These are phyloP conservation scores for Craterocephalus amniculus DNA, from an alignment of 2,797 vertebrate species.

Conservation along the genomic window DNA sequence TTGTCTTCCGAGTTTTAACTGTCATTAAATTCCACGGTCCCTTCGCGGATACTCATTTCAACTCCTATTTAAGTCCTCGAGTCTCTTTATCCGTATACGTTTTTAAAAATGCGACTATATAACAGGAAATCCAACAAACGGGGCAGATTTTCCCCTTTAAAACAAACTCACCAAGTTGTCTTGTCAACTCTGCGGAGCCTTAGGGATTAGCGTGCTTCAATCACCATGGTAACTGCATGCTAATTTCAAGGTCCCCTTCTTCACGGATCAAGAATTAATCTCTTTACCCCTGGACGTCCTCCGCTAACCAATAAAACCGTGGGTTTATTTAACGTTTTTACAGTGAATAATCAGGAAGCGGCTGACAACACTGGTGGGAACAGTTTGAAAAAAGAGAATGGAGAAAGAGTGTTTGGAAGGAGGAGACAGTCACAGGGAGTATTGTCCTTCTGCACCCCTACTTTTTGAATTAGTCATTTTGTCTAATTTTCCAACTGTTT, in stretches of 20 bases:
- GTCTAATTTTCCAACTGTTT: not conserved
- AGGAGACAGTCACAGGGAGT: no score
- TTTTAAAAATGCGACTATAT: not conserved
- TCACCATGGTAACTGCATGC: slow-evolving; percentile 69
- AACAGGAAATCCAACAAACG: not conserved
- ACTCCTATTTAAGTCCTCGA: not conserved
- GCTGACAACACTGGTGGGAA: slow-evolving; percentile 3
- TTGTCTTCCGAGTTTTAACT: slow-evolving; percentile 11
- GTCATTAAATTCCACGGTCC: slow-evolving; percentile 10
- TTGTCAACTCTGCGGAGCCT: not conserved
- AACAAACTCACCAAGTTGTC: slow-evolving; percentile 42
- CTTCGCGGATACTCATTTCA: slow-evolving; percentile 4
- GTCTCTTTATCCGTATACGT: not conserved
- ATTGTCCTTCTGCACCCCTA: not conserved
- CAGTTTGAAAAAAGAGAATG: no score
- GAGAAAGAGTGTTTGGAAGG: not conserved
- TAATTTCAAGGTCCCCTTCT: slow-evolving; percentile 45
- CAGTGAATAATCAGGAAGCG: slow-evolving; percentile 13
- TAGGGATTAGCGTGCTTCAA: slow-evolving; percentile 29
- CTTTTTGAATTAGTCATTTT: not conserved
- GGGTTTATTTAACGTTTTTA: slow-evolving; percentile 36
- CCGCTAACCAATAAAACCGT: slow-evolving; percentile 6
- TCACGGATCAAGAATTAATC: slow-evolving; percentile 39
- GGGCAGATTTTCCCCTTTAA: not conserved
- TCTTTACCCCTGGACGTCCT: slow-evolving; percentile 31